Base-by-base conservation (phyloP, 2,888 invertebrate genomes). In the Tillus elongatus region DNA sequence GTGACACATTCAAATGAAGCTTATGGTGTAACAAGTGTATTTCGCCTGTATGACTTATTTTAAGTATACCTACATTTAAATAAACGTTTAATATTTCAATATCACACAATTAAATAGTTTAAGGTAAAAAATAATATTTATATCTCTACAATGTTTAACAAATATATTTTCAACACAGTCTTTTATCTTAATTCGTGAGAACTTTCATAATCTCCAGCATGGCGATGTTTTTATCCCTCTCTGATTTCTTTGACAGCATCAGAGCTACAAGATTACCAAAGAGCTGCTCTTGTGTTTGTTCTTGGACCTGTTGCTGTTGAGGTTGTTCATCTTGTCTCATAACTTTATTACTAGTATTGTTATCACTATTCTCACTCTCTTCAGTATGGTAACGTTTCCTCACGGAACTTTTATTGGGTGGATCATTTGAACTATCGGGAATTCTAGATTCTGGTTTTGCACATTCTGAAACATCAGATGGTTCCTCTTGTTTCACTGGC, bases 121-220 rank as follows among this genome's bases (percentile, higher is more conserved):
- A n/a, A n/a, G n/a, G n/a, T n/a, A n/a, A n/a, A n/a, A n/a, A n/a
- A n/a, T n/a, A n/a, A n/a, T n/a, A n/a, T n/a, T n/a, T n/a, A n/a
- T n/a, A n/a, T n/a, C n/a, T n/a, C n/a, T n/a, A n/a, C n/a, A n/a
- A n/a, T n/a, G n/a, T n/a, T n/a, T n/a, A n/a, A n/a, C n/a, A n/a
- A n/a, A n/a, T n/a, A n/a, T n/a, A n/a, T n/a, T n/a, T n/a, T n/a
- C n/a, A n/a, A n/a, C n/a, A n/a, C n/a, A n/a, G n/a, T n/a, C n/a
- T n/a, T n/a, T n/a, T n/a, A n/a, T n/a, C 13, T 11, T 47, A 53
- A 41, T 53, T 57, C 4, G 57, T 52, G 19, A 58, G 44, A 12
- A 58, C 45, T 28, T 50, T 50, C 57, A 58, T 58, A 29, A 58
- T 57, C 44, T 57, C 56, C 16, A 57, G 53, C 58, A 58, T 58